phyloP scores from a whole-genome alignment of 2,888 invertebrate genomes.

The Leptarthrus brevirostris region DNA sequence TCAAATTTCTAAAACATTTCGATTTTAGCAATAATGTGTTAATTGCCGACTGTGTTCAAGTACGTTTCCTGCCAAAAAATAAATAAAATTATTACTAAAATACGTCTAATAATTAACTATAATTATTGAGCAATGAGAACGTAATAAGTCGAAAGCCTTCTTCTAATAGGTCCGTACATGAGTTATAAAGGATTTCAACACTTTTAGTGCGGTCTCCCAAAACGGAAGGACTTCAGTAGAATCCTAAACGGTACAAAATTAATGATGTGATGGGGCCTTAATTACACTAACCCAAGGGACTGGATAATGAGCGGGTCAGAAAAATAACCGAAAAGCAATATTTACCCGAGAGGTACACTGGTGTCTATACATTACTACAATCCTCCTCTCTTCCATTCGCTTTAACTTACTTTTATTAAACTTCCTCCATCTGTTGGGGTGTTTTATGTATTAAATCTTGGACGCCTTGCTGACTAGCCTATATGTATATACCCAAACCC shows the following conservation, averaged over 20 bases:
- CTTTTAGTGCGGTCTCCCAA: background rate
- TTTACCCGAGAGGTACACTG: slow-evolving; percentile 21
- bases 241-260: slow-evolving; percentile 18
- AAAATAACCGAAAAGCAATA: slow-evolving; percentile 32
- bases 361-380: background rate
- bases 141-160: no score
- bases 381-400: background rate
- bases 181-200: background rate
- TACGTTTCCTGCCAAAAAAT: no score
- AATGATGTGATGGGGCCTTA: slow-evolving; percentile 28
- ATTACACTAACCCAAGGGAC: slow-evolving; percentile 22
- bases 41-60: no score
- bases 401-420: slow-evolving; percentile 5
- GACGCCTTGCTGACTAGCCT: background rate
- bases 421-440: background rate
- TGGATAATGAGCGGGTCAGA: slow-evolving; percentile 33
- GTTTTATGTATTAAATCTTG: slow-evolving; percentile 19
- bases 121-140: no score
- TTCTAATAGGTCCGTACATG: background rate
- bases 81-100: no score
- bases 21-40: no score
- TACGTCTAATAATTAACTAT: no score
- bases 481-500: slow-evolving; percentile 16
- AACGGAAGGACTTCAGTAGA: background rate
- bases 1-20: no score